Evolutionary conservation across 1,140 invertebrate genomes (phyloP).

Genomic region (Cydia fagiglandana): DNA sequence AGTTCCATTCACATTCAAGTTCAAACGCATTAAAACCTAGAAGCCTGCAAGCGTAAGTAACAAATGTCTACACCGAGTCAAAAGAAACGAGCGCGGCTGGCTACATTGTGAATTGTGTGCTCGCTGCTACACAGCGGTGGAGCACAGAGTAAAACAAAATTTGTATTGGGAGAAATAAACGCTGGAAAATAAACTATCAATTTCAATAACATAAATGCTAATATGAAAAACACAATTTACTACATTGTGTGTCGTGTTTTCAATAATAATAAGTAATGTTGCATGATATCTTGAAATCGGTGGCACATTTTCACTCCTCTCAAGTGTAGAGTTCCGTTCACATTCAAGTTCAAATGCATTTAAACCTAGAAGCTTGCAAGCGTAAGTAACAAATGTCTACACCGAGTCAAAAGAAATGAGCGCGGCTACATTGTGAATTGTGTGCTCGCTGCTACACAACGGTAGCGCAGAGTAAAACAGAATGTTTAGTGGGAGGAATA

Average conservation of each 20-base stretch:
- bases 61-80: background rate
- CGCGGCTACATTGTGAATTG: slow-evolving; percentile 2
- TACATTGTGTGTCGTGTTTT: too few relatives aligned
- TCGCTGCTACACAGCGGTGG: background rate
- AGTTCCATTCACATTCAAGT: too few relatives aligned
- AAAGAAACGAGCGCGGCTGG: background rate
- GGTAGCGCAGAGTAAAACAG: background rate
- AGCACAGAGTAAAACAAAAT: background rate
- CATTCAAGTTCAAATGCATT: background rate
- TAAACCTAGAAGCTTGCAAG: background rate
- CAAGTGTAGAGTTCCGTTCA: background rate
- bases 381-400: slow-evolving; percentile 9
- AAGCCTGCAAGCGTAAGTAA: background rate
- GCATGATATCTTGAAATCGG: too few relatives aligned
- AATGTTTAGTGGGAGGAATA: background rate
- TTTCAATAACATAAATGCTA: too few relatives aligned
- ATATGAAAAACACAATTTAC: too few relatives aligned
- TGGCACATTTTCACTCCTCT: too few relatives aligned
- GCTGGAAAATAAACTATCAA: background rate
- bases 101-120: background rate
- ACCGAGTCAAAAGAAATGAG: background rate
- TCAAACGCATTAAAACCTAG: background rate
- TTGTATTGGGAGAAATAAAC: too few relatives aligned
- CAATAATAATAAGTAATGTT: too few relatives aligned
- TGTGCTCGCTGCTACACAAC: background rate